Conservation (phyloP, 2,113 vertebrate genomes). For the Ochotona princeps region DNA sequence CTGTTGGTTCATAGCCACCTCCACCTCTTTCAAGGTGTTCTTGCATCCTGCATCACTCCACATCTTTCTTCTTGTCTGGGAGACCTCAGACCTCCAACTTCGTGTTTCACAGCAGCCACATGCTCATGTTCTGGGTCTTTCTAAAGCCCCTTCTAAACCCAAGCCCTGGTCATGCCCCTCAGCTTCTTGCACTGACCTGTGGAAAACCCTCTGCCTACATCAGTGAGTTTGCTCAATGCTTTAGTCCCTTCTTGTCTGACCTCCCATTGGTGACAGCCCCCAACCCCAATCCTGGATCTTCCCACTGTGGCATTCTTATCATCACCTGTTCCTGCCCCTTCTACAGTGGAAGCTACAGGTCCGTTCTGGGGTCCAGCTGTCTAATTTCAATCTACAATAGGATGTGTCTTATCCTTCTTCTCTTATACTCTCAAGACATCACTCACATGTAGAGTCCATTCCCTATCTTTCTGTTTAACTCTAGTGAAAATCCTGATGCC, state of each 20-base stretch:
- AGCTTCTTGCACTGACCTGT: neutral
- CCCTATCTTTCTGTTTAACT: conserved; percentile 3
- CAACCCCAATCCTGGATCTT: neutral
- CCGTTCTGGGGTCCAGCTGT: neutral
- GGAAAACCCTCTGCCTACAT: neutral
- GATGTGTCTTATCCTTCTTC: neutral
- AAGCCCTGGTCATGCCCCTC: neutral
- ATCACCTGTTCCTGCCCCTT: neutral
- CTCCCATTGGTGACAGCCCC: neutral
- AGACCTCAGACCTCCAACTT: neutral
- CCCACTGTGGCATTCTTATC: neutral
- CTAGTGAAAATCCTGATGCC: neutral
- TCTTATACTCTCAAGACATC: neutral
- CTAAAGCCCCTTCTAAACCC: neutral
- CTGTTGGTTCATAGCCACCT: neutral
- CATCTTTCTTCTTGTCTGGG: neutral
- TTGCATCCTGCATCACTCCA: neutral
- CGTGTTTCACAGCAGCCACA: neutral
- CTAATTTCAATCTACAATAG: neutral
- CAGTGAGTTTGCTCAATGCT: neutral
- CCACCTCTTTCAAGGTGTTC: neutral
- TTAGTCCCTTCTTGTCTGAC: neutral
- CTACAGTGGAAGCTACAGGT: neutral
- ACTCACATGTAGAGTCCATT: neutral
- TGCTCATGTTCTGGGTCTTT: neutral